phyloP scores from a whole-genome alignment of 2,888 invertebrate species.

The Electrophaes corylata region DNA sequence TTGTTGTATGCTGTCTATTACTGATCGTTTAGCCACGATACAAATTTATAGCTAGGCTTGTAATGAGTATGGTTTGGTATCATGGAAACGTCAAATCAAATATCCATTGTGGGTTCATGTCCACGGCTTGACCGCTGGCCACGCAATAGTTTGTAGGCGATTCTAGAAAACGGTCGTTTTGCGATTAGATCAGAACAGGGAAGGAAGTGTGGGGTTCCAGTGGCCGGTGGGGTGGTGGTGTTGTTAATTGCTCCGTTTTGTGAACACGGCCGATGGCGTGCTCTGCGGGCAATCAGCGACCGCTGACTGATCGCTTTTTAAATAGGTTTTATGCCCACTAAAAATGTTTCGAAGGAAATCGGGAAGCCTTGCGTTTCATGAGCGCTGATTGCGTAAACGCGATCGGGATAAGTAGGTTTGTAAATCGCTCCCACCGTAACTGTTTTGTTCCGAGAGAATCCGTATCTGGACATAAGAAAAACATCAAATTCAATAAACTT shows the following conservation, averaged over 20 bases:
- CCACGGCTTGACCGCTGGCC: slow-evolving; percentile 50
- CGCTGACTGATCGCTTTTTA: slow-evolving; percentile 84
- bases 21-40: neutral
- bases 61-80: slow-evolving; percentile 23
- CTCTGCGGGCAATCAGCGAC: slow-evolving; percentile 78
- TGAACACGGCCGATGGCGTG: slow-evolving; percentile 83
- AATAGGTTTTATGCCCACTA: slow-evolving; percentile 83
- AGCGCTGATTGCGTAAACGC: slow-evolving; percentile 61
- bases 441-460: slow-evolving; percentile 2
- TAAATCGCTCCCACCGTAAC: slow-evolving; percentile 33
- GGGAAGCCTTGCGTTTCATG: slow-evolving; percentile 59
- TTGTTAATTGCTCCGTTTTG: slow-evolving; percentile 84
- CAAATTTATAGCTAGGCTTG: slow-evolving; percentile 1
- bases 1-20: neutral
- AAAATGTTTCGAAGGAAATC: slow-evolving; percentile 79
- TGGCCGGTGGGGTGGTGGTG: slow-evolving; percentile 55
- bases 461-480: neutral
- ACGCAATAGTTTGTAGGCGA: slow-evolving; percentile 82
- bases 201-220: slow-evolving; percentile 54
- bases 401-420: slow-evolving; percentile 63
- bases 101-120: slow-evolving; percentile 39
- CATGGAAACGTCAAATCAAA: slow-evolving; percentile 42
- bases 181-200: slow-evolving; percentile 78
- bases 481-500: too few relatives aligned
- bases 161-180: slow-evolving; percentile 84